These are phyloP conservation scores for Romanogobio albipinnatus DNA, from an alignment of 2,113 vertebrate species.

Conservation along the genomic window DNA sequence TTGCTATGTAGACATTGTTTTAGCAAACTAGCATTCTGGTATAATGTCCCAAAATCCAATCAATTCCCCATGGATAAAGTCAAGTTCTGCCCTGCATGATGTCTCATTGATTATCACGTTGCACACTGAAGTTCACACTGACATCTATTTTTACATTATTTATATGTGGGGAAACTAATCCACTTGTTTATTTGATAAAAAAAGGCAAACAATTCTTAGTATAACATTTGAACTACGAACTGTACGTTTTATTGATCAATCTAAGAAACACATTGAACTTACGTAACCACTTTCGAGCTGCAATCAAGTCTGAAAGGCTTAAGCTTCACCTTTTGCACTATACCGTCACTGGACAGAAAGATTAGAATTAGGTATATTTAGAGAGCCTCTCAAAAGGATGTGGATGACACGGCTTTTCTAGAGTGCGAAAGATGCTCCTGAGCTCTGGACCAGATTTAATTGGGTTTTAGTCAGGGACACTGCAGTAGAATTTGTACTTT, in stretches of 20 bases:
- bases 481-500: neutral
- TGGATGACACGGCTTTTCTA: slow-evolving; percentile 47
- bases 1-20: neutral
- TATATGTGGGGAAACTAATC: neutral
- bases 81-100: neutral
- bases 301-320: slow-evolving; percentile 35
- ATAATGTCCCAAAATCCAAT: neutral
- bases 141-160: neutral
- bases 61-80: neutral
- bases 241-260: neutral
- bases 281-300: slow-evolving; percentile 57
- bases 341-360: slow-evolving; percentile 14
- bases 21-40: neutral
- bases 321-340: neutral
- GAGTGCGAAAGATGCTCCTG: slow-evolving; percentile 49
- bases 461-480: slow-evolving; percentile 16
- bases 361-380: slow-evolving; percentile 69
- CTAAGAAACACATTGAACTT: neutral
- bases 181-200: neutral
- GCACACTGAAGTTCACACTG: neutral
- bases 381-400: slow-evolving; percentile 65
- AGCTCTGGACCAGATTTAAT: slow-evolving; percentile 53
- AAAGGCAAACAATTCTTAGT: neutral
- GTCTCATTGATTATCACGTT: neutral
- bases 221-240: neutral